Conservation (phyloP, 2,113 vertebrate species). For the Bombycilla garrulus region DNA sequence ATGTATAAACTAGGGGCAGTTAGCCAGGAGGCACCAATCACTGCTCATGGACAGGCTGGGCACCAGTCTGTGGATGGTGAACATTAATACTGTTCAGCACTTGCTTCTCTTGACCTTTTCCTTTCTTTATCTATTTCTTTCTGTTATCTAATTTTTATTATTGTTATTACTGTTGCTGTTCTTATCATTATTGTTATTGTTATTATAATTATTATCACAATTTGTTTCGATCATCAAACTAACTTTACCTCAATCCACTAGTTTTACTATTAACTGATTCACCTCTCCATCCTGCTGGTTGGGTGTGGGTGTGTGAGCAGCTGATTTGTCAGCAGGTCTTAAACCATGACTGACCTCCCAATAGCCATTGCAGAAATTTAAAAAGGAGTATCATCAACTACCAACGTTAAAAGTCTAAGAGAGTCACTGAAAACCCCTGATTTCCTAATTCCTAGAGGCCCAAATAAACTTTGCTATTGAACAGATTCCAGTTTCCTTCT, state of each 20-base stretch:
- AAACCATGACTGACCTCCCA: neutral
- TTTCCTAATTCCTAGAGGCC: neutral
- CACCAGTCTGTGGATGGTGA: neutral
- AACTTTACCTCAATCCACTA: neutral
- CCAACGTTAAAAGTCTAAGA: neutral
- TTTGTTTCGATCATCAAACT: neutral
- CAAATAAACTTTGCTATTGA: neutral
- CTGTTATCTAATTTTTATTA: neutral
- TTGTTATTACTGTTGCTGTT: neutral
- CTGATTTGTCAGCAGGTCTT: neutral
- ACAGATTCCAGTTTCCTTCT: neutral
- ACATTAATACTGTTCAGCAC: neutral
- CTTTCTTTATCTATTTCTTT: neutral
- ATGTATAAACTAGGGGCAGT: neutral
- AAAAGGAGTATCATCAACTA: neutral
- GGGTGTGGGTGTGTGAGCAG: neutral
- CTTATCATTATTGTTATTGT: too few species aligned
- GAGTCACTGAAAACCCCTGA: neutral
- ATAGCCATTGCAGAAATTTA: neutral
- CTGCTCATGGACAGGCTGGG: neutral
- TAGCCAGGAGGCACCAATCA: neutral
- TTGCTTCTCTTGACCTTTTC: neutral
- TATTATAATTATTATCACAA: too few species aligned
- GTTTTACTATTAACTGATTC: neutral
- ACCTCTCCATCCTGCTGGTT: neutral